phyloP scores from a whole-genome alignment of 2,113 vertebrate species.

The Zosterops lateralis region DNA sequence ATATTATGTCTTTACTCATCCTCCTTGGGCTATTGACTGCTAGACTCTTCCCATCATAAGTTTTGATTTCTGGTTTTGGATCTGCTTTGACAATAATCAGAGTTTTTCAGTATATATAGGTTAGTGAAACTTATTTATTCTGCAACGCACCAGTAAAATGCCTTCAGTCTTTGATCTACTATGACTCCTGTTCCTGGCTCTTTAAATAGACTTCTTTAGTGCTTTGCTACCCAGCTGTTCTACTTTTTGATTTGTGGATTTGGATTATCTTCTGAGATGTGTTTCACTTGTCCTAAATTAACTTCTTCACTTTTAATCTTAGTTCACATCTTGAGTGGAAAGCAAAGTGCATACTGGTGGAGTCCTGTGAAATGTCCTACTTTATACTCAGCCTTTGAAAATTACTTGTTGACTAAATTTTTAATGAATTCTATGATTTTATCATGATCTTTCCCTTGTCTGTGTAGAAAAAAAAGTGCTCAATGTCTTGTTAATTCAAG shows the following conservation, averaged over 20 bases:
- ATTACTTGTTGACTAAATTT: background rate
- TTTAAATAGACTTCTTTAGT: background rate
- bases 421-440: background rate
- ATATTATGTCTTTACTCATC: background rate
- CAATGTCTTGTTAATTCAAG: background rate
- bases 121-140: background rate
- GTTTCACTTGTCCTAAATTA: background rate
- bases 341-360: fast-evolving
- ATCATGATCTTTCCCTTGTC: background rate
- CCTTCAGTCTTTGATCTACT: background rate
- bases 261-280: background rate
- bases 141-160: background rate
- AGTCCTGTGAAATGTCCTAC: background rate
- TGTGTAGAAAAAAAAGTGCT: background rate
- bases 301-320: background rate
- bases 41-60: background rate
- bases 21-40: background rate
- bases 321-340: background rate
- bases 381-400: background rate
- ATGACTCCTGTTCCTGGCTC: background rate
- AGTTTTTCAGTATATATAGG: background rate
- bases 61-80: background rate
- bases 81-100: background rate
- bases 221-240: background rate
- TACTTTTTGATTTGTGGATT: background rate